phyloP scores from a whole-genome alignment of 2,888 invertebrate genomes.

The Embidobia sp. region DNA sequence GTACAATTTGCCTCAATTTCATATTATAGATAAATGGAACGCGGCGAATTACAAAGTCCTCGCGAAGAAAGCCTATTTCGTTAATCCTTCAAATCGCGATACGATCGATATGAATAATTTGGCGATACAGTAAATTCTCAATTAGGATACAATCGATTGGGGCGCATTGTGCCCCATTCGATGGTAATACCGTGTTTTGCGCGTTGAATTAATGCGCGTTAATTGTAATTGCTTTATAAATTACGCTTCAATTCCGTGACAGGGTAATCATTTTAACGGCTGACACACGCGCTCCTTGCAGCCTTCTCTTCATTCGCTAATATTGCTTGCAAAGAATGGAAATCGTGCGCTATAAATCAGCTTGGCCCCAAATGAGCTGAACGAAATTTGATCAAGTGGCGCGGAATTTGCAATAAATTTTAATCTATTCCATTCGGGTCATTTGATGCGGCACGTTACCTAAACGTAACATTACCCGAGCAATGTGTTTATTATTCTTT shows the following conservation, averaged over 20 bases:
- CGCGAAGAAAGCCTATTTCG: too few relatives aligned
- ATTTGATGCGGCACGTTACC: neutral
- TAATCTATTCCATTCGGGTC: conserved; percentile 6
- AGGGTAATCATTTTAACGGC: conserved; percentile 23
- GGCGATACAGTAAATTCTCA: conserved; percentile 9
- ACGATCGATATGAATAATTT: conserved; percentile 1
- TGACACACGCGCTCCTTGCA: conserved; percentile 1
- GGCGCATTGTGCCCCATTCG: neutral
- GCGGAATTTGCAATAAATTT: conserved; percentile 8
- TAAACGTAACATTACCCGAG: neutral
- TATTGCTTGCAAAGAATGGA: neutral
- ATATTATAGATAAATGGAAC: too few relatives aligned
- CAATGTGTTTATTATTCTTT: conserved; percentile 8
- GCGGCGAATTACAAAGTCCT: too few relatives aligned
- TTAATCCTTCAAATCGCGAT: neutral
- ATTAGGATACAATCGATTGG: conserved; percentile 1
- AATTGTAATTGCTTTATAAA: conserved; percentile 39
- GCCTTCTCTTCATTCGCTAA: conserved; percentile 14
- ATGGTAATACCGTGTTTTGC: neutral
- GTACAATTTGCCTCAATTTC: too few relatives aligned
- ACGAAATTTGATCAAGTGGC: conserved; percentile 2
- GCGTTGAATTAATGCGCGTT: conserved; percentile 18
- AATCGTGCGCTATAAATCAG: conserved; percentile 4
- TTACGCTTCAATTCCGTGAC: neutral
- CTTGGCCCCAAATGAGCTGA: conserved; percentile 1